Evolutionary conservation across 2,113 vertebrate species (phyloP).

Genomic region (Rhinolophus ferrumequinum): DNA sequence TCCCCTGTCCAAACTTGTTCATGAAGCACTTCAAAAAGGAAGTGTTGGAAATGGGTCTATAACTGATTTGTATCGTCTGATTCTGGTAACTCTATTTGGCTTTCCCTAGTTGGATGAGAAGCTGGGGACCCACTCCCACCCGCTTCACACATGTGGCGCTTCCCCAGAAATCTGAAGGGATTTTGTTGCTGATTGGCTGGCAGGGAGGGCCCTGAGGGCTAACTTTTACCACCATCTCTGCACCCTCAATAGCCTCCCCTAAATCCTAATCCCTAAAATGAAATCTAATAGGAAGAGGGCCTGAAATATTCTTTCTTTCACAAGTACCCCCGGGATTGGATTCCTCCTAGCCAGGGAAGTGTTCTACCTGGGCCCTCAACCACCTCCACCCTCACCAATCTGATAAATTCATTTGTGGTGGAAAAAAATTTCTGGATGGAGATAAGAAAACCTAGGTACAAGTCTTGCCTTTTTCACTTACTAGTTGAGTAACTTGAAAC

Average conservation of each 20-base stretch:
- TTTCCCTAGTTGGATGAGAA: not conserved
- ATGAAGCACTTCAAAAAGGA: constrained; percentile 20
- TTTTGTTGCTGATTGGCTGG: constrained; percentile 17
- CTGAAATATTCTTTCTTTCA: constrained; percentile 27
- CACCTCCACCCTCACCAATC: not conserved
- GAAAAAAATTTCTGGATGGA: constrained; percentile 37
- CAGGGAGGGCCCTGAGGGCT: not conserved
- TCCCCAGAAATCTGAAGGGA: not conserved
- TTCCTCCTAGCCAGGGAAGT: not conserved
- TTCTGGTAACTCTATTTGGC: not conserved
- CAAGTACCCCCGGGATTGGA: not conserved
- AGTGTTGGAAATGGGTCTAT: not conserved
- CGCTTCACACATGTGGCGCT: not conserved
- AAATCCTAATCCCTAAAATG: not conserved
- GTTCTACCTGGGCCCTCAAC: not conserved
- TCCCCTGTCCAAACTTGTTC: not conserved
- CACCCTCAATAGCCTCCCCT: too few relatives aligned
- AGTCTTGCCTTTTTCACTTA: not conserved
- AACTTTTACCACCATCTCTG: not conserved
- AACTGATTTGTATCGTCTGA: not conserved
- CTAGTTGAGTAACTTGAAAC: not conserved
- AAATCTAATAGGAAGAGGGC: not conserved
- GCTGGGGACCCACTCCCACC: not conserved
- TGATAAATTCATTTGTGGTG: not conserved
- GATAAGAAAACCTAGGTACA: constrained; percentile 13